A percentile compares a stretch with the other conserved stretches of the same genome.
phyloP scores from a whole-genome alignment of 1,140 invertebrate genomes.

The Chrysomallon squamiferum region DNA sequence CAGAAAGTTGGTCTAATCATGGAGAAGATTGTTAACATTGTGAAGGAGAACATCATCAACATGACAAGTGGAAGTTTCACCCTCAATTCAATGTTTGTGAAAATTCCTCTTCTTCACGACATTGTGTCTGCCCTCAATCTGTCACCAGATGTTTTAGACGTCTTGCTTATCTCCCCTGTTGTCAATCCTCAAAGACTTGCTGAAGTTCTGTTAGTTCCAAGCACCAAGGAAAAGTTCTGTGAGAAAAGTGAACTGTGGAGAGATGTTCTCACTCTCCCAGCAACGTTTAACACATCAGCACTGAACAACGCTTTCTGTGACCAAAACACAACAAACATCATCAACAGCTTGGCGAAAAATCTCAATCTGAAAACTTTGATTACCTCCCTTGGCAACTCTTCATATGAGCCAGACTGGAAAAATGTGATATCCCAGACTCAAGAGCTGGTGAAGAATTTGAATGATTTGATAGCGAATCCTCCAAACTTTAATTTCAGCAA shows the following conservation, averaged over 20 bases:
- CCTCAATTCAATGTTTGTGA: conserved; percentile 16
- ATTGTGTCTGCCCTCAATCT: conserved; percentile 20
- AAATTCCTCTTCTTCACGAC: conserved; percentile 18
- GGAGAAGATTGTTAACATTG: conserved; percentile 14
- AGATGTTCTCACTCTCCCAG: conserved; percentile 10
- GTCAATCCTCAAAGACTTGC: conserved; percentile 21
- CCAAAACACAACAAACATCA: not conserved
- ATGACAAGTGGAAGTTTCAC: conserved; percentile 19
- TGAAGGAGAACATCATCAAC: conserved; percentile 22
- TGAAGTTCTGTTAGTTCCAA: conserved; percentile 5
- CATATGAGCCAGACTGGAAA: conserved; percentile 20
- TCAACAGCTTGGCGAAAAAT: conserved; percentile 4
- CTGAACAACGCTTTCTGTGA: conserved; percentile 15
- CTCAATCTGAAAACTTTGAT: conserved; percentile 16
- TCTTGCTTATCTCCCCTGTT: conserved; percentile 22
- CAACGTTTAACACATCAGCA: conserved; percentile 11
- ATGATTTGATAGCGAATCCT: conserved; percentile 10
- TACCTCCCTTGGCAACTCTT: conserved; percentile 5
- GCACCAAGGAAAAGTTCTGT: conserved; percentile 1
- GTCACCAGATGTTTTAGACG: conserved; percentile 11
- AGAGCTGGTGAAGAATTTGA: conserved; percentile 12
- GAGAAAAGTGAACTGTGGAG: not conserved
- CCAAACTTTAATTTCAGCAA: conserved; percentile 12
- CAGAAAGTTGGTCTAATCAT: conserved; percentile 16
- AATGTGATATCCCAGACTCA: conserved; percentile 14